A percentile compares a stretch with the other conserved stretches of the same genome.
These are phyloP conservation scores for Bovichtus diacanthus DNA, from an alignment of 2,797 vertebrate species.

Conservation along the genomic window DNA sequence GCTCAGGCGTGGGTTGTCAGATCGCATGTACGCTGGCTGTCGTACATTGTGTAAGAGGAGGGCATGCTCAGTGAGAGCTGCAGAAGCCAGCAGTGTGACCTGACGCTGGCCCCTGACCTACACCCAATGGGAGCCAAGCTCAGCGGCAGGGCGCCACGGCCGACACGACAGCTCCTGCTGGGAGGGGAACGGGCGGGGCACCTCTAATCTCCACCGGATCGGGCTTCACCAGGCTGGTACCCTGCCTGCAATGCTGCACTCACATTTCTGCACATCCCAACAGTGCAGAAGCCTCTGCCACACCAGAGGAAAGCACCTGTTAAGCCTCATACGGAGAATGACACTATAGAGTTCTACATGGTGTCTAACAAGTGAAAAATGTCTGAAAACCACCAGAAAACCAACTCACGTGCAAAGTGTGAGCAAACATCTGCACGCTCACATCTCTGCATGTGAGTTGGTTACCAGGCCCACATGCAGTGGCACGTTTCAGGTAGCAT, in stretches of 20 bases:
- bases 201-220: conserved; percentile 61
- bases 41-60: conserved; percentile 32
- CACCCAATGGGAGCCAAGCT: conserved; percentile 63
- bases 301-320: conserved; percentile 49
- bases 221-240: conserved; percentile 37
- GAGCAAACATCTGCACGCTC: conserved; percentile 33
- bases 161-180: conserved; percentile 76
- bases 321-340: conserved; percentile 17
- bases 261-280: conserved; percentile 57
- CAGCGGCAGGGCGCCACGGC: conserved; percentile 53
- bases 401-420: too few species aligned
- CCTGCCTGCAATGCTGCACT: conserved; percentile 30
- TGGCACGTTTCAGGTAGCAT: conserved; percentile 51
- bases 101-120: conserved; percentile 67
- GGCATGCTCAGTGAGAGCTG: conserved; percentile 38
- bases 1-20: conserved; percentile 61
- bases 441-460: conserved; percentile 31
- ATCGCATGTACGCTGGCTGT: conserved; percentile 40
- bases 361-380: conserved; percentile 33
- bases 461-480: conserved; percentile 39
- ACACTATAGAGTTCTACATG: conserved; percentile 15
- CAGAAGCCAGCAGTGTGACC: conserved; percentile 64
- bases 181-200: conserved; percentile 53
- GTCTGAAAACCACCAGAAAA: too few species aligned
- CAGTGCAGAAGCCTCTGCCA: conserved; percentile 26